phyloP scores from a whole-genome alignment of 2,113 vertebrate species.

The Pogona vitticeps region DNA sequence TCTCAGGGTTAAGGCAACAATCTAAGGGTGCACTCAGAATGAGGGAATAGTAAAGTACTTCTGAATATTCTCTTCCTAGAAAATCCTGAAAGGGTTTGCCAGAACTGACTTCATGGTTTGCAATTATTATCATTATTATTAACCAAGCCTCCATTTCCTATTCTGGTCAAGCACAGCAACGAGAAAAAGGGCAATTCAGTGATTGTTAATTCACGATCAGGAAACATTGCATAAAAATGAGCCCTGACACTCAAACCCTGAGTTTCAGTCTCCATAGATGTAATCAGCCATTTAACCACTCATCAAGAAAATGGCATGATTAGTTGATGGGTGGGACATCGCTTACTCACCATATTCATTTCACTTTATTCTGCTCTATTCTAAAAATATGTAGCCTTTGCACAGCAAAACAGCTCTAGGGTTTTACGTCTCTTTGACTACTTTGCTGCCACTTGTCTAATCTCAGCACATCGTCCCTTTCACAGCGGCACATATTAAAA shows the following conservation, averaged over 20 bases:
- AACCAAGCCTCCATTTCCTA: neutral
- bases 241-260: neutral
- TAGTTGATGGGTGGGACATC: neutral
- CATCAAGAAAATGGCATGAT: neutral
- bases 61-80: too few species aligned
- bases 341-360: neutral
- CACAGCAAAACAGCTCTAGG: neutral
- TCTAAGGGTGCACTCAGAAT: too few species aligned
- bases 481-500: conserved; percentile 14
- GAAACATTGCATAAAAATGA: neutral
- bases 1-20: neutral
- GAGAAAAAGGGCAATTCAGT: neutral
- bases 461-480: conserved; percentile 42
- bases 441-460: conserved; percentile 39
- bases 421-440: conserved; percentile 25
- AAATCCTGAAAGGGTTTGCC: too few species aligned
- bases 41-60: too few species aligned
- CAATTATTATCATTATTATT: too few species aligned
- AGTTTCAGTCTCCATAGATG: neutral
- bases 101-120: too few species aligned
- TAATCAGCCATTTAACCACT: neutral
- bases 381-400: neutral
- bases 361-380: neutral
- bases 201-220: neutral
- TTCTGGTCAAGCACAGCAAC: neutral